A percentile compares a stretch with the other conserved stretches of the same genome.
Conservation (phyloP, 2,797 vertebrate species). For the Lophotriccus pileatus region DNA sequence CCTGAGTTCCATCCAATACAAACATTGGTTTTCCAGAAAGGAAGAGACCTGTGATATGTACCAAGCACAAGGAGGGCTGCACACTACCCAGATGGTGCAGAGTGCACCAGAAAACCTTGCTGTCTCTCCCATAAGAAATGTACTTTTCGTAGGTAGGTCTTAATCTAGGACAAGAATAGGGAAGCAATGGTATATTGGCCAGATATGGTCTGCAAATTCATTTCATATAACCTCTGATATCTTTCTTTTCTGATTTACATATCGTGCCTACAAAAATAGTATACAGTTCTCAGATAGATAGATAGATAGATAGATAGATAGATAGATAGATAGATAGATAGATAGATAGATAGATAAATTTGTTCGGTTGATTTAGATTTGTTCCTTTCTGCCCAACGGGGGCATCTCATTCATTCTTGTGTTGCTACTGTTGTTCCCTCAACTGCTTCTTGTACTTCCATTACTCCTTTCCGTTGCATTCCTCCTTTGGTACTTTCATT, state of each 20-base stretch:
- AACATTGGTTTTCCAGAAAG: neutral
- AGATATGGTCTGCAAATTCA: neutral
- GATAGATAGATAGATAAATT: neutral
- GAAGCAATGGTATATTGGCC: neutral
- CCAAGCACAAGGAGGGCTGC: neutral
- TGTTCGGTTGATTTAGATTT: neutral
- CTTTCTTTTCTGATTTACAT: neutral
- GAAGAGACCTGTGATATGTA: neutral
- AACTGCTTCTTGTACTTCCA: neutral
- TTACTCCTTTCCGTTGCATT: neutral
- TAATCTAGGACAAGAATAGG: neutral
- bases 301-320: neutral
- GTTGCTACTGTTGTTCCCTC: neutral
- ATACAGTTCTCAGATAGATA: neutral
- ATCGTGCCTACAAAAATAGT: neutral
- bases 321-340: too few relatives aligned
- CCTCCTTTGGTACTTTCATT: neutral
- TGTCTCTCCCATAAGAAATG: neutral
- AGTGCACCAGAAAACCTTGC: neutral
- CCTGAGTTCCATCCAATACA: conserved; percentile 6
- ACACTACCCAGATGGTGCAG: neutral
- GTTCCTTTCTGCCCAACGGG: neutral
- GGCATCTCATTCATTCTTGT: neutral
- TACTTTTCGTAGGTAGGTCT: neutral
- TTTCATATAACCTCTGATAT: neutral